Percentiles rank a stretch among this genome's conserved stretches.
phyloP scores from a whole-genome alignment of 2,113 vertebrate species.

The Cisticola juncidis region DNA sequence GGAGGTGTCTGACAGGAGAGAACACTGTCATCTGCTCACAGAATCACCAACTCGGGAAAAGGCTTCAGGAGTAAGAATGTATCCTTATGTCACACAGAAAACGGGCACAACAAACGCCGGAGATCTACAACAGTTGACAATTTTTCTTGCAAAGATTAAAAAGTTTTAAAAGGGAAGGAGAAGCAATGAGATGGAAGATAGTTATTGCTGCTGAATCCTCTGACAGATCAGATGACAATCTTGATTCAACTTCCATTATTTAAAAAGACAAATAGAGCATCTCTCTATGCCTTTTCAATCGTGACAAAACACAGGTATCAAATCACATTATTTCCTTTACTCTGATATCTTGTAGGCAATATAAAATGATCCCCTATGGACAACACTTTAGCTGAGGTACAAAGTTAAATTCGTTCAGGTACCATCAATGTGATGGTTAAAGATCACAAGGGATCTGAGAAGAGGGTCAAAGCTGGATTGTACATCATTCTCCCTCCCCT shows the following conservation, averaged over 20 bases:
- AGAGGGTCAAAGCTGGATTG: background rate
- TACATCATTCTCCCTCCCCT: background rate
- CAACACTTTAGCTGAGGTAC: background rate
- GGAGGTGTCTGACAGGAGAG: background rate
- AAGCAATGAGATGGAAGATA: conserved; percentile 19
- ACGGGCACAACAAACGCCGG: background rate
- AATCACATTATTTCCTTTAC: conserved; percentile 40
- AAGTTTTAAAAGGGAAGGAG: background rate
- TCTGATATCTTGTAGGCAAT: background rate
- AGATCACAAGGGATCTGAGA: background rate
- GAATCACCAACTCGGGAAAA: background rate
- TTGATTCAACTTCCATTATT: conserved; percentile 1
- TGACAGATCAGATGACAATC: conserved; percentile 26
- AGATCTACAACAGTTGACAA: background rate
- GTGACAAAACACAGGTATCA: conserved; percentile 15
- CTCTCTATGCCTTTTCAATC: background rate
- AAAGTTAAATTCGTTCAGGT: background rate
- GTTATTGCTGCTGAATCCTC: conserved; percentile 20
- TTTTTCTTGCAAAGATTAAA: background rate
- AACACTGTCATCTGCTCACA: background rate
- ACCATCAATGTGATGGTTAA: background rate
- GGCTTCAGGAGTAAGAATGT: background rate
- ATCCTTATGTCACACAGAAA: background rate
- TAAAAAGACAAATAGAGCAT: conserved; percentile 34
- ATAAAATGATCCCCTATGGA: background rate